Percentiles rank a stretch among this genome's conserved stretches.
phyloP scores from a whole-genome alignment of 1,140 invertebrate genomes.

The Pseudomyrmex sp. region DNA sequence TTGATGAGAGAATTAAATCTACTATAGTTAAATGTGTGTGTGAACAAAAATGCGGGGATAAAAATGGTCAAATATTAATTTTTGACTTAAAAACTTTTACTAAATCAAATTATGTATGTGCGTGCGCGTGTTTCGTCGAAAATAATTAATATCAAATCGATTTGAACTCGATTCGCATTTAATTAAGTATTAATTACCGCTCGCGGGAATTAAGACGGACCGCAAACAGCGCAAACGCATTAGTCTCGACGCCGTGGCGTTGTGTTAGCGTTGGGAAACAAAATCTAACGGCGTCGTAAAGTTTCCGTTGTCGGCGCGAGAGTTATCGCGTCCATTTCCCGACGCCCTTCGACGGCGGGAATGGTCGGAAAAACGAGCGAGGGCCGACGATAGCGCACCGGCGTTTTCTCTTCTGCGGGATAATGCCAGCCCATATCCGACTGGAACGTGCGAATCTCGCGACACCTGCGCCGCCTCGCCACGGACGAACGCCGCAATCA shows the following conservation, averaged over 20 bases:
- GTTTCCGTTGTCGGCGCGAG: constrained; percentile 52
- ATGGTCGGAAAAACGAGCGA: constrained; percentile 67
- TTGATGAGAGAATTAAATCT: neutral
- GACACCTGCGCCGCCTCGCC: constrained; percentile 69
- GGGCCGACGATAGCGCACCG: constrained; percentile 33
- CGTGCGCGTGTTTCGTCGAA: no score
- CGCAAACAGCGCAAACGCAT: neutral
- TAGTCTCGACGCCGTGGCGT: neutral
- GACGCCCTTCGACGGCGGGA: constrained; percentile 45
- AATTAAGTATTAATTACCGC: constrained; percentile 18
- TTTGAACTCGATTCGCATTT: neutral
- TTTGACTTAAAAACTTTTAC: no score
- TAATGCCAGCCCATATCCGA: constrained; percentile 73
- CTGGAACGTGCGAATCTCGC: constrained; percentile 72
- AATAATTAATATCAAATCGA: neutral
- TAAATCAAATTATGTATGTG: no score
- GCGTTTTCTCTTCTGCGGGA: constrained; percentile 51
- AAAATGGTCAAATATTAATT: no score
- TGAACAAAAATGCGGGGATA: no score
- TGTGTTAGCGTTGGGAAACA: neutral
- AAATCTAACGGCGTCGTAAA: constrained; percentile 51
- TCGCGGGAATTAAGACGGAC: neutral
- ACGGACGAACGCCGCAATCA: constrained; percentile 74
- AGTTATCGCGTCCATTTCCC: constrained; percentile 67
- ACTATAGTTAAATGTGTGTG: neutral